Conservation (phyloP, 1,140 invertebrate species). For the Anagrus nilaparvatae region DNA sequence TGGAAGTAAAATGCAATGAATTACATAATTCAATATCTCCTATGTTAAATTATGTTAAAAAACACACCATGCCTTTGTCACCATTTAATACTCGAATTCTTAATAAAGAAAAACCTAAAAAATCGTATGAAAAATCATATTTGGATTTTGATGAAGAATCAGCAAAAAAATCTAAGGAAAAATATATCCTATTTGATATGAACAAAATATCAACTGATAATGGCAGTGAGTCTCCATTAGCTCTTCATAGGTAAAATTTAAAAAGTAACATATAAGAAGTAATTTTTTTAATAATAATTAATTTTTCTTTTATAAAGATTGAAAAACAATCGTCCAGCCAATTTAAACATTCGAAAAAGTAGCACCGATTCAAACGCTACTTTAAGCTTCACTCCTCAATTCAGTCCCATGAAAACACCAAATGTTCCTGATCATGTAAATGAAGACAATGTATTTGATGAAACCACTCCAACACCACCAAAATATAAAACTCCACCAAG, state of each 20-base stretch:
- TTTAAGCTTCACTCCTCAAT: constrained; percentile 28
- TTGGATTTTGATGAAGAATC: too few species aligned
- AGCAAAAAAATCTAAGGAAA: too few species aligned
- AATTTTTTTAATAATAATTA: background rate
- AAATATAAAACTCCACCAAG: constrained; percentile 29
- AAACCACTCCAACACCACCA: constrained; percentile 33
- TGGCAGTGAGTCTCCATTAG: background rate
- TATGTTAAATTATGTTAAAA: too few species aligned
- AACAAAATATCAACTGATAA: background rate
- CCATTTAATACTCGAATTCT: too few species aligned
- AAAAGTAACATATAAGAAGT: background rate
- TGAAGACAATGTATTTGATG: constrained; percentile 30
- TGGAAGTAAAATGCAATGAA: too few species aligned
- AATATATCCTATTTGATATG: too few species aligned
- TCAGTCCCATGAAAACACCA: constrained; percentile 28
- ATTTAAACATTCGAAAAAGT: constrained; percentile 19
- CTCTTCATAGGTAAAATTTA: background rate
- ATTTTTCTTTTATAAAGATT: constrained; percentile 17
- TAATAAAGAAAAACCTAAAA: too few species aligned
- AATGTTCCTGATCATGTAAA: constrained; percentile 26
- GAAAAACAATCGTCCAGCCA: constrained; percentile 21
- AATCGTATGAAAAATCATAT: too few species aligned
- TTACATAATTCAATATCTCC: too few species aligned
- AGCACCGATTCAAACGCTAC: constrained; percentile 21
- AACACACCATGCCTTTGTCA: too few species aligned